Evolutionary conservation across 2,888 invertebrate genomes (phyloP), one percentile per base, ranked within the genome.

Genomic region (Muscina levida): DNA sequence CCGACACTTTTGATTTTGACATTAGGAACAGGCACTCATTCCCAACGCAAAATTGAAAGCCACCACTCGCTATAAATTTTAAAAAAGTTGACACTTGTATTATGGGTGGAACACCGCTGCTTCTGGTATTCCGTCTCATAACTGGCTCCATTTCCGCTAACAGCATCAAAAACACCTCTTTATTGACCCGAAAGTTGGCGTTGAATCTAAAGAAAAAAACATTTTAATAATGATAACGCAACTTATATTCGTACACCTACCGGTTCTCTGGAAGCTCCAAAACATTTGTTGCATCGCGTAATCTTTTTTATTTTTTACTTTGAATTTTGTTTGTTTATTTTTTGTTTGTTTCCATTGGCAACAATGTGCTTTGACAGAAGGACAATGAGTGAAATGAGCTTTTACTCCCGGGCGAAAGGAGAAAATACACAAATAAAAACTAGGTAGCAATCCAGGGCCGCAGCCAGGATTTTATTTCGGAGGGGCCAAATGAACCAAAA

Each of bases 111-210:
- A 48, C 62, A 24, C 71, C 62, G 2, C 70, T 76, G 46, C 22
- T 46, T 71, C 76, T 65, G 19, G 37, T 71, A 0, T 53, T 65
- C 1, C 13, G 46, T 62, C 42, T 70, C 4, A 75, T 62, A 17
- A 0, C 10, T 8, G 62, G 62, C 10, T 19, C 19, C 42, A 76
- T 65, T 44, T 76, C 76, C 5, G 62, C 46, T 10, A 76, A 62
- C 31, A 76, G 5, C n/a, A 15, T 37, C 1, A 44, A 71, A 56
- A 76, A 62, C 4, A 37, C 19, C 39, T 62, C 62, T 19, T 62
- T 62, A 13, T 19, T 42, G 4, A 42, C 62, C 4, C 62, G 19
- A 39, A 62, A 62, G 19, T 62, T 62, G 5, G 42, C 39, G 1
- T 8, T 11, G 39, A 62, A 62, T 42, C 62, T 62, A 4, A 10